A percentile compares a stretch with the other conserved stretches of the same genome.
phyloP scores from a whole-genome alignment of 2,888 invertebrate genomes.

The Rhagonycha fulva region DNA sequence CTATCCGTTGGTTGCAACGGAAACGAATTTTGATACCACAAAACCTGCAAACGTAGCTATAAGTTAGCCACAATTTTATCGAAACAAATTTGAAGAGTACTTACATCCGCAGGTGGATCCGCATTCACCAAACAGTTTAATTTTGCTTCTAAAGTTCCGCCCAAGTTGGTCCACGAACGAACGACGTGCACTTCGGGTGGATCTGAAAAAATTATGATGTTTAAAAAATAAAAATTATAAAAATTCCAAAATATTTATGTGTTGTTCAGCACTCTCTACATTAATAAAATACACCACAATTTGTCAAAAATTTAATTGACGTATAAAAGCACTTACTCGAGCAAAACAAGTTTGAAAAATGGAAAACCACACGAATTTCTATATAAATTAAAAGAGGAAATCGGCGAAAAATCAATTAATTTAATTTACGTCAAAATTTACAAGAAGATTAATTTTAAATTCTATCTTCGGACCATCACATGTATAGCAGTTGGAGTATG shows the following conservation, averaged over 20 bases:
- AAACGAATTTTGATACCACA: constrained; percentile 70
- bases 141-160: constrained; percentile 65
- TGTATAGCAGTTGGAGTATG: neutral
- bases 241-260: neutral
- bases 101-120: constrained; percentile 57
- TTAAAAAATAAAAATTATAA: neutral
- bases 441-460: neutral
- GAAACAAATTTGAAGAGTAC: neutral
- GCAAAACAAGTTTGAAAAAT: neutral
- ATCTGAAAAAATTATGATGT: constrained; percentile 51
- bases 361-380: neutral
- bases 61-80: neutral
- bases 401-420: neutral
- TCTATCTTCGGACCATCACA: neutral
- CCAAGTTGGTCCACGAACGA: constrained; percentile 65
- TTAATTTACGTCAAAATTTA: neutral
- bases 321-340: neutral
- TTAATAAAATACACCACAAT: neutral
- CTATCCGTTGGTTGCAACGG: constrained; percentile 65
- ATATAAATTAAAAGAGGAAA: neutral
- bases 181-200: constrained; percentile 68
- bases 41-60: constrained; percentile 55
- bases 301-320: constrained; percentile 1
- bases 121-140: constrained; percentile 66
- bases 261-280: neutral